Conservation (phyloP, 2,888 invertebrate species). For the Timema cristinae region DNA sequence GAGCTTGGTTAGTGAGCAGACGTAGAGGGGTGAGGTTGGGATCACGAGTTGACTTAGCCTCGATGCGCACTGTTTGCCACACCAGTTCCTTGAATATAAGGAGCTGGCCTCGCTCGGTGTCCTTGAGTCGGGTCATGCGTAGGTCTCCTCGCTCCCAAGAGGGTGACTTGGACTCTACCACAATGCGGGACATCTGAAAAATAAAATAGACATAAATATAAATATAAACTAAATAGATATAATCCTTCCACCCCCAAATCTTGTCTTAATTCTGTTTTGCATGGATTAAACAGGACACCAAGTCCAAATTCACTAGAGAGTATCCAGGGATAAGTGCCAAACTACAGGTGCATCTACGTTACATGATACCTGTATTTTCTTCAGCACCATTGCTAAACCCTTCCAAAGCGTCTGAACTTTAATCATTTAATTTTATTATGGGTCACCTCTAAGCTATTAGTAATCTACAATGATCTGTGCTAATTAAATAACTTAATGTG, state of each 20-base stretch:
- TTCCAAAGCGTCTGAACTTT: too few relatives aligned
- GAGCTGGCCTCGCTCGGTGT: constrained; percentile 80
- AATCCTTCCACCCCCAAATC: not conserved
- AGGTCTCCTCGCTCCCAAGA: constrained; percentile 85
- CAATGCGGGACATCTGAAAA: constrained; percentile 81
- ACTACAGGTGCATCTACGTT: too few relatives aligned
- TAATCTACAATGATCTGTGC: too few relatives aligned
- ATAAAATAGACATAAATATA: constrained; percentile 20
- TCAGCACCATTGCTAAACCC: too few relatives aligned
- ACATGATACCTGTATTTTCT: too few relatives aligned
- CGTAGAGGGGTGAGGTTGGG: constrained; percentile 80
- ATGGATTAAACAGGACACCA: too few relatives aligned
- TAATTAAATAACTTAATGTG: too few relatives aligned
- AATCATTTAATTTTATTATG: too few relatives aligned
- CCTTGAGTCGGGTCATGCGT: constrained; percentile 86
- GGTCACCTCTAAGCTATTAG: too few relatives aligned
- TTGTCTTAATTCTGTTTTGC: too few relatives aligned
- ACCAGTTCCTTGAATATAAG: constrained; percentile 95
- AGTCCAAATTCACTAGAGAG: too few relatives aligned
- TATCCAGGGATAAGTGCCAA: too few relatives aligned
- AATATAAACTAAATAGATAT: not conserved
- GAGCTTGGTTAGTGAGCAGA: constrained; percentile 88
- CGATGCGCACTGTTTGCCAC: constrained; percentile 96
- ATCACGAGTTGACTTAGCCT: constrained; percentile 81
- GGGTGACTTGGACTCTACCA: constrained; percentile 91